Evolutionary conservation across 1,140 invertebrate genomes (phyloP).

Genomic region (Metopolophium dirhodum): DNA sequence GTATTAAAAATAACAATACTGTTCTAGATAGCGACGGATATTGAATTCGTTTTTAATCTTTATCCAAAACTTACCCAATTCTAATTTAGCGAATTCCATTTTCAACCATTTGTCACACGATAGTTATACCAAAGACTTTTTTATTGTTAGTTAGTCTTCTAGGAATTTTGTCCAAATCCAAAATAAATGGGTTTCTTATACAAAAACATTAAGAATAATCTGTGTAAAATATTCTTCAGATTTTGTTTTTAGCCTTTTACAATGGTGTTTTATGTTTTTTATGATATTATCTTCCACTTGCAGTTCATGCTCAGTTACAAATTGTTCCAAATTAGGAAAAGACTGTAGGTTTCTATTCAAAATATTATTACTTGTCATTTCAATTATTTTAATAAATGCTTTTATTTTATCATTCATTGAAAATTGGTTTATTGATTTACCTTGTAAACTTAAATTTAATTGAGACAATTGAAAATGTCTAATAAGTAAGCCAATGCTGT

Average conservation of each 20-base stretch:
- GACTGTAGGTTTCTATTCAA: neutral
- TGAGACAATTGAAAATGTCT: neutral
- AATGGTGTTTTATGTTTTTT: neutral
- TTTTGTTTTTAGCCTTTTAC: no score
- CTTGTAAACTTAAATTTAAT: constrained; percentile 64
- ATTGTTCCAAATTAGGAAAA: no score
- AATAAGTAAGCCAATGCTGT: no score
- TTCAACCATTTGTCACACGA: constrained; percentile 11
- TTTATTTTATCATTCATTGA: constrained; percentile 43
- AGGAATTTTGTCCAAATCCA: neutral
- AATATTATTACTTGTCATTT: constrained; percentile 33
- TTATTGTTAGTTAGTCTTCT: neutral
- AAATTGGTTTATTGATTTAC: constrained; percentile 30
- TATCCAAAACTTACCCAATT: constrained; percentile 35
- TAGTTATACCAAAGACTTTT: neutral
- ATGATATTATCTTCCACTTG: no score
- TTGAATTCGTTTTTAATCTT: neutral
- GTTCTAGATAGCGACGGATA: constrained; percentile 3
- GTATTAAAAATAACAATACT: neutral
- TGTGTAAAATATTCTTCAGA: no score
- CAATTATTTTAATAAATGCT: constrained; percentile 29
- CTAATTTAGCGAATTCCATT: constrained; percentile 9
- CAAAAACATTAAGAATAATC: neutral
- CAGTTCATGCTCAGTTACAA: no score
- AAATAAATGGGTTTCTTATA: neutral